Evolutionary conservation across 1,140 invertebrate genomes (phyloP).

Genomic region (Trachelipus rathkii): DNA sequence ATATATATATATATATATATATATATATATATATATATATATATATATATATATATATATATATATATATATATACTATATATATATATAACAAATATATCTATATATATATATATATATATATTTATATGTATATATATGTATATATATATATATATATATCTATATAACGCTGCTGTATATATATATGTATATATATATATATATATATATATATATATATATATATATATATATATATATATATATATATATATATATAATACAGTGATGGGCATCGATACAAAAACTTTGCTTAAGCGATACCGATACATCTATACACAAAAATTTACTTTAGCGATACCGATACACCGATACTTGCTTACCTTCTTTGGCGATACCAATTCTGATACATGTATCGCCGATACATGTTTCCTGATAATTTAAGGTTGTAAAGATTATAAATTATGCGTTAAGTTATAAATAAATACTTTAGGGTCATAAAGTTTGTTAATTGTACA

Average conservation of each 20-base stretch:
- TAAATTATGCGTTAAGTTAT: too few relatives aligned
- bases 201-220: not conserved
- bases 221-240: conserved; percentile 19
- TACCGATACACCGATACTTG: too few relatives aligned
- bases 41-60: not conserved
- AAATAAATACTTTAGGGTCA: too few relatives aligned
- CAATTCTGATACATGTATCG: too few relatives aligned
- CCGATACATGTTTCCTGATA: too few relatives aligned
- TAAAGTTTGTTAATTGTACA: too few relatives aligned
- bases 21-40: conserved; percentile 4
- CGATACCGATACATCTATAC: too few relatives aligned
- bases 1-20: not conserved
- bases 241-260: conserved; percentile 2
- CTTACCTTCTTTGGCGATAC: too few relatives aligned
- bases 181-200: not conserved
- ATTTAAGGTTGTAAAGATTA: too few relatives aligned
- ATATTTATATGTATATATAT: not conserved
- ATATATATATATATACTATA: not conserved
- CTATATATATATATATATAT: not conserved
- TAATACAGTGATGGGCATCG: not conserved
- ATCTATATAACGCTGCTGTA: not conserved
- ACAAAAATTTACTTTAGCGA: too few relatives aligned
- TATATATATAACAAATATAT: not conserved
- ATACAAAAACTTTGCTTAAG: too few relatives aligned
- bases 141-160: not conserved